These are phyloP conservation scores for Yponomeuta evonymella DNA, from an alignment of 2,888 invertebrate species.

Conservation along the genomic window DNA sequence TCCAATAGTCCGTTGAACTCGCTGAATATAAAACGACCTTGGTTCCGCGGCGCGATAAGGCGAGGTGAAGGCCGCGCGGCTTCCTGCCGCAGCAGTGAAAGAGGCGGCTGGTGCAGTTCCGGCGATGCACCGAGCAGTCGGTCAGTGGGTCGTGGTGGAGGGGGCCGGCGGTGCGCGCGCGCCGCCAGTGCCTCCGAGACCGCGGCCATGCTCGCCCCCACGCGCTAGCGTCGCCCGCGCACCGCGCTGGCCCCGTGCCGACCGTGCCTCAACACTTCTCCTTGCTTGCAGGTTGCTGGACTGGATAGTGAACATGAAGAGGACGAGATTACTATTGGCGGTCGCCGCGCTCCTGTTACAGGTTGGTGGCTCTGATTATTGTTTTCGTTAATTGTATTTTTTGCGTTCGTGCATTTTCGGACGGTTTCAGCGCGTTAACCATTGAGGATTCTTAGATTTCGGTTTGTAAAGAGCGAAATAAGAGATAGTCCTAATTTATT, in stretches of 20 bases:
- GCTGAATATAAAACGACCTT: slow-evolving; percentile 44
- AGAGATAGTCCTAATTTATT: neutral
- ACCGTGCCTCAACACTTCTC: slow-evolving; percentile 52
- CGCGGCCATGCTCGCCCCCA: slow-evolving; percentile 33
- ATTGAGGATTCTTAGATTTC: neutral
- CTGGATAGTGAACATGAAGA: slow-evolving; percentile 69
- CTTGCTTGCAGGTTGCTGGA: slow-evolving; percentile 64
- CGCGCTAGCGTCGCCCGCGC: slow-evolving; percentile 26
- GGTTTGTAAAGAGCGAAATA: neutral
- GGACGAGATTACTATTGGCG: slow-evolving; percentile 66
- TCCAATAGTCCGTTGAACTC: neutral
- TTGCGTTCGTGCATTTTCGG: neutral
- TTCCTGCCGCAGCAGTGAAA: slow-evolving; percentile 57
- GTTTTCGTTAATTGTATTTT: neutral
- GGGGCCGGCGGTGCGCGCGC: slow-evolving; percentile 39
- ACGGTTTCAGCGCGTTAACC: neutral
- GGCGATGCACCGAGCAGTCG: slow-evolving; percentile 64
- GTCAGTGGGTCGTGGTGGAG: slow-evolving; percentile 64
- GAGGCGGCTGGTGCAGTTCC: slow-evolving; percentile 36
- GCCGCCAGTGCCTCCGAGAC: slow-evolving; percentile 36
- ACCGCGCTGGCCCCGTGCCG: slow-evolving; percentile 41
- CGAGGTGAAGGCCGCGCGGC: slow-evolving; percentile 64
- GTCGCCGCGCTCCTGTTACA: slow-evolving; percentile 66
- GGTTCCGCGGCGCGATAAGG: slow-evolving; percentile 28
- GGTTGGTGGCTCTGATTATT: slow-evolving; percentile 40